Evolutionary conservation across 2,113 vertebrate species (phyloP), one percentile per base, ranked within the genome.

Genomic region (Guaruba guarouba): DNA sequence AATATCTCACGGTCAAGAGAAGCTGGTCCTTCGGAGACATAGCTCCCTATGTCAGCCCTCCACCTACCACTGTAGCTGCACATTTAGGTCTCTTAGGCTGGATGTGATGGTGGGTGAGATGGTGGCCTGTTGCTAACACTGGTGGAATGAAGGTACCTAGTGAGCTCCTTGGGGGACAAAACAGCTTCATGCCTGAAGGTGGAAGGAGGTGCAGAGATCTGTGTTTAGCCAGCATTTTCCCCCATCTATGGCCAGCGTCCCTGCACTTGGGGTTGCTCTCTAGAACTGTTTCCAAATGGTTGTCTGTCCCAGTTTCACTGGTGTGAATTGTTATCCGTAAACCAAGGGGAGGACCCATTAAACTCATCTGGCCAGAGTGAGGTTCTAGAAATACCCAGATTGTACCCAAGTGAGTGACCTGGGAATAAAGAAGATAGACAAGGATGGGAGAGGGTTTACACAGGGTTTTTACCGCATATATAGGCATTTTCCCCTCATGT

Each of bases 281-380:
- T 46, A 16, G 59, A 81, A 1, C 33, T 11, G 29, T 41, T 87
- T 29, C 49, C 41, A 52, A 3, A 25, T 43, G 13, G 2, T 3
- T 79, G n/a, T 15, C 37, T 11, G 7, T 35, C 27, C 69, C 33
- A 43, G 14, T 27, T 82, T 37, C 83, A 35, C 25, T 77, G 49
- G 9, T 1, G 1, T 37, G 43, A 73, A 61, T 35, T 55, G 41
- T 41, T 43, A 5, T 24, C 76, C 41, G 25, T 59, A 82, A 82
- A 7, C 35, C 49, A 13, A 0, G 1, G 15, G 13, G 29, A 17
- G 33, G 5, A 29, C 9, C 9, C 61, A 25, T 13, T 52, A 46
- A 31, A 49, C 33, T 28, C 61, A 90, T 66, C 23, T 66, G 61
- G 25, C 18, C 74, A 77, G 54, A 28, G 35, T 9, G 69, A 83